A percentile compares a stretch with the other conserved stretches of the same genome.
Evolutionary conservation across 92 coral and sea anemone genomes (phyloP).

Genomic region (Palythoa heliodiscus): DNA sequence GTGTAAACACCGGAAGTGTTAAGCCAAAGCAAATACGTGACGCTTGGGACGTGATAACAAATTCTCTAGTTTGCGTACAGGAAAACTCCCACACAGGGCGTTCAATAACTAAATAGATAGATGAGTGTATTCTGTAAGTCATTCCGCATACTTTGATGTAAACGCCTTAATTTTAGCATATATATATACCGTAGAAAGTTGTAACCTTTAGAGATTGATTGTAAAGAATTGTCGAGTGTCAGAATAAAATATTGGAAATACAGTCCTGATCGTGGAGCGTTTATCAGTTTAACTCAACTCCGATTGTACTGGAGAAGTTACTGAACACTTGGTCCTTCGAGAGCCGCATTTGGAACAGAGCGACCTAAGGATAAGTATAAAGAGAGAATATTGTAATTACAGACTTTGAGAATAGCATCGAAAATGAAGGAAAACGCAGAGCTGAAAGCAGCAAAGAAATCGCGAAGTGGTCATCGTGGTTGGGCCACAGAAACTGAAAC

Average conservation of each 20-base stretch:
- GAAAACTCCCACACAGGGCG: too few relatives aligned
- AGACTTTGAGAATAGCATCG: constrained; percentile 10
- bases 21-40: neutral
- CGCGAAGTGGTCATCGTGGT: neutral
- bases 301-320: neutral
- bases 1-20: neutral
- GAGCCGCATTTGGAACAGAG: too few relatives aligned
- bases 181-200: constrained; percentile 19
- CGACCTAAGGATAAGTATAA: neutral
- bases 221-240: neutral
- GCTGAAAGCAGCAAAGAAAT: neutral
- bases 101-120: constrained; percentile 1
- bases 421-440: constrained; percentile 1
- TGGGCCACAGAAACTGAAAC: constrained; percentile 2
- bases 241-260: neutral
- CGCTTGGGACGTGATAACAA: neutral
- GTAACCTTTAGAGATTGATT: neutral
- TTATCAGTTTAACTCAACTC: neutral
- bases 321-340: neutral
- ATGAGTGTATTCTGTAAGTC: neutral
- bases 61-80: neutral
- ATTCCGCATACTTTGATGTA: constrained; percentile 4
- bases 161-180: constrained; percentile 20
- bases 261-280: too few relatives aligned
- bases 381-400: neutral